Conservation (phyloP, 2,888 invertebrate genomes). For the Latrodectus elegans region DNA sequence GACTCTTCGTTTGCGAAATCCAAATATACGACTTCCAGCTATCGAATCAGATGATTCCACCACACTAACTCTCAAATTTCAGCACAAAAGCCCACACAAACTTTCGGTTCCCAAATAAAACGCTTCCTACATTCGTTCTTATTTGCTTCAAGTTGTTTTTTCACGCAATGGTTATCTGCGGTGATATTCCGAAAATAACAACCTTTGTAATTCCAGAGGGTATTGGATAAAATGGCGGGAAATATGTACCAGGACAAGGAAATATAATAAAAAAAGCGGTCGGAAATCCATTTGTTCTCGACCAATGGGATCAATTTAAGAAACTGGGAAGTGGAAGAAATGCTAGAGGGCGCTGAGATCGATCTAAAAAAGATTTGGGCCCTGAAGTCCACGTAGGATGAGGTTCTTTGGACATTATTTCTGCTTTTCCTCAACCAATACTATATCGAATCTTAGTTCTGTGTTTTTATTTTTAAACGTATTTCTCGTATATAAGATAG, state of each 20-base stretch:
- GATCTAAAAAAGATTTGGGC: constrained; percentile 61
- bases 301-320: constrained; percentile 66
- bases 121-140: constrained; percentile 37
- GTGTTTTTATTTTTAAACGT: background rate
- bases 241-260: constrained; percentile 53
- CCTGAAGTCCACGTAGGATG: constrained; percentile 20
- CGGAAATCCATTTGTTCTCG: constrained; percentile 66
- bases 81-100: constrained; percentile 17
- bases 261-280: constrained; percentile 53
- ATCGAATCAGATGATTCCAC: constrained; percentile 18
- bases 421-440: constrained; percentile 22
- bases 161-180: constrained; percentile 30
- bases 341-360: constrained; percentile 65
- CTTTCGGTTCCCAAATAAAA: constrained; percentile 39
- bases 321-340: constrained; percentile 63
- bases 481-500: no score
- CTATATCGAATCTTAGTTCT: constrained; percentile 51
- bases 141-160: constrained; percentile 51
- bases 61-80: constrained; percentile 21
- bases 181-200: constrained; percentile 66
- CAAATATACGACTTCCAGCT: constrained; percentile 24
- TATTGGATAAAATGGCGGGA: constrained; percentile 66
- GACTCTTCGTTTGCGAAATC: background rate
- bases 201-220: constrained; percentile 62
- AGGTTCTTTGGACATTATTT: constrained; percentile 46